Evolutionary conservation across 2,113 vertebrate species (phyloP).

Genomic region (Tychaedon coryphoeus): DNA sequence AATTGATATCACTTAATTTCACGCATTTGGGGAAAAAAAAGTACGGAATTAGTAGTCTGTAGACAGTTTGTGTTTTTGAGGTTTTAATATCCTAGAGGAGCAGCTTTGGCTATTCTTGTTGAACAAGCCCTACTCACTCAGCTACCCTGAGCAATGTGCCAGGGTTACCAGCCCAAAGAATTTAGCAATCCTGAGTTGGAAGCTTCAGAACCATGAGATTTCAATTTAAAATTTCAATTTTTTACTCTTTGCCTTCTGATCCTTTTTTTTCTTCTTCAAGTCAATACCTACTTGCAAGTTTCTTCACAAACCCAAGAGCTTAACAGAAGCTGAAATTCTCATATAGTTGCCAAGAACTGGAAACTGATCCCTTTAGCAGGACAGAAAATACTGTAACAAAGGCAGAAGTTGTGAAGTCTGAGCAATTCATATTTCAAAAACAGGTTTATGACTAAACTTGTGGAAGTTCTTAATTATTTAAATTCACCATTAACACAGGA

Average conservation of each 20-base stretch:
- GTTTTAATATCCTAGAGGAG: background rate
- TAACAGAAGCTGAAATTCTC: background rate
- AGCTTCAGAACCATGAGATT: background rate
- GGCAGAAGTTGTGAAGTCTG: background rate
- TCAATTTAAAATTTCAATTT: background rate
- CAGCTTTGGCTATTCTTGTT: background rate
- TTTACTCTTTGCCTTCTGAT: background rate
- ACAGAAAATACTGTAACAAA: background rate
- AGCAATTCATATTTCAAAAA: background rate
- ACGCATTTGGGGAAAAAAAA: background rate
- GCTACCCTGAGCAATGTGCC: background rate
- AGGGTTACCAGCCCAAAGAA: background rate
- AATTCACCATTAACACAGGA: background rate
- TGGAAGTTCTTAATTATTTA: background rate
- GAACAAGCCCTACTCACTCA: background rate
- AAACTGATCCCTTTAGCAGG: background rate
- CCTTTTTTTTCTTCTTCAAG: background rate
- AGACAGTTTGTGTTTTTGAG: background rate
- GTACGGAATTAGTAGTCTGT: background rate
- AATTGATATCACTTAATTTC: background rate
- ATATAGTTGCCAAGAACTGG: background rate
- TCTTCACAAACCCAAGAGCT: background rate
- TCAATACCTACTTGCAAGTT: background rate
- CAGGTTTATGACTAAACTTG: background rate
- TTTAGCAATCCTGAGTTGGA: background rate